Evolutionary conservation across 2,113 vertebrate species (phyloP), one percentile per base, ranked within the genome.

Genomic region (Pollachius pollachius): DNA sequence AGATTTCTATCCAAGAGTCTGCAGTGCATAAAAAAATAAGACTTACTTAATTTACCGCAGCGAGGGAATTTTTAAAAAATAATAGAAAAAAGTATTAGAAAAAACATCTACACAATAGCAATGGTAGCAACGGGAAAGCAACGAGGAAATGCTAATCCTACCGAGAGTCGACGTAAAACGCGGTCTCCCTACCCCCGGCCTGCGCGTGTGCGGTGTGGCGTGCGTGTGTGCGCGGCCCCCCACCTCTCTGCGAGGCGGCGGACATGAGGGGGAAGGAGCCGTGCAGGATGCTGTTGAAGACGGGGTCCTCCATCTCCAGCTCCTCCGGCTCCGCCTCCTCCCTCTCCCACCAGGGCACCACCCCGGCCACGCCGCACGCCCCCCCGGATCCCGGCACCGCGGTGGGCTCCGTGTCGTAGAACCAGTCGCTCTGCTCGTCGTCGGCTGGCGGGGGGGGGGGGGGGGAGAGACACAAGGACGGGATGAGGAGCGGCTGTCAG

Each of bases 401-500:
- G 0, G 95, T 95, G 0, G 94, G 86, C 64, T 99, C 97, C 0
- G 94, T 96, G 64, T 99, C 97, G 3, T 94, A 96, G 86, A 98
- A 98, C 97, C 97, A 99, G 84, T 99, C 97, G 12, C 97, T 99
- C 88, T 99, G 97, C 71, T 99, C 97, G 70, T 99, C 97, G 4
- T 99, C 97, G 54, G 93, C 97, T 99, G 84, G 72, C 62, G 56
- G 70, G 21, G 60, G 58, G 73, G 64, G 80, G 37, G 15, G 71
- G 75, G 70, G 17, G 30, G n/a, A 60, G 56, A 65, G 58, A 54
- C 23, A 12, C 8, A 25, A 23, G 41, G 41, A 48, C 7, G 41
- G 41, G 41, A 48, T 11, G 41, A 48, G 41, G 7, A 48, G 3
- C 30, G 41, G 41, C 41, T 6, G 41, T 13, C 12, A 48, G 41